Evolutionary conservation across 1,140 invertebrate species (phyloP).

Genomic region (Dryas iulia): DNA sequence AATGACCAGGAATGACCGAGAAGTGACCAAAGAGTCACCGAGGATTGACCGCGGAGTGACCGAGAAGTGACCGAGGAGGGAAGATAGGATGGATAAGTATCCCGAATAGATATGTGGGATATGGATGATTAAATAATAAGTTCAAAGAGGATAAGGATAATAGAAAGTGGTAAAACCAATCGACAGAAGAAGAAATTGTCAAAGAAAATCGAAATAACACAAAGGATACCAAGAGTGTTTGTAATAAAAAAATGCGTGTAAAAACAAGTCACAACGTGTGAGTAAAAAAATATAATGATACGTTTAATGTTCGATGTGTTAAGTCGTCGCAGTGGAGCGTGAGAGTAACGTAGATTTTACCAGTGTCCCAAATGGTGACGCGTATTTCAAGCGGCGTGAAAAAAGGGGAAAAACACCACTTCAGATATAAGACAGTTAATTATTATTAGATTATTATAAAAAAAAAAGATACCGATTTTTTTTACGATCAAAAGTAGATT

Average conservation of each 20-base stretch:
- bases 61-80: no score
- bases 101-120: no score
- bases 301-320: conserved; percentile 10
- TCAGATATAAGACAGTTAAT: conserved; percentile 25
- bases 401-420: conserved; percentile 62
- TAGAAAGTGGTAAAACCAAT: not conserved
- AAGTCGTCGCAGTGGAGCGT: conserved; percentile 31
- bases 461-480: conserved; percentile 14
- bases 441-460: not conserved
- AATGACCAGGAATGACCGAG: no score
- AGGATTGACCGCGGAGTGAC: no score
- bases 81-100: no score
- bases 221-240: not conserved
- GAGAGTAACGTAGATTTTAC: conserved; percentile 63
- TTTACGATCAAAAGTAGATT: conserved; percentile 26
- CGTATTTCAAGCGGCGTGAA: conserved; percentile 77
- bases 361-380: conserved; percentile 78
- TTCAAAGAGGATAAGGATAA: no score
- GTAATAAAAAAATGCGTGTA: not conserved
- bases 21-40: no score
- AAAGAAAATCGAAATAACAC: not conserved
- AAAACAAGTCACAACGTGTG: conserved; percentile 1
- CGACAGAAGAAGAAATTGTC: not conserved
- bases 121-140: no score
- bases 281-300: conserved; percentile 1